These are phyloP conservation scores for Rhineura floridana DNA, from an alignment of 2,113 vertebrate species.

Conservation along the genomic window DNA sequence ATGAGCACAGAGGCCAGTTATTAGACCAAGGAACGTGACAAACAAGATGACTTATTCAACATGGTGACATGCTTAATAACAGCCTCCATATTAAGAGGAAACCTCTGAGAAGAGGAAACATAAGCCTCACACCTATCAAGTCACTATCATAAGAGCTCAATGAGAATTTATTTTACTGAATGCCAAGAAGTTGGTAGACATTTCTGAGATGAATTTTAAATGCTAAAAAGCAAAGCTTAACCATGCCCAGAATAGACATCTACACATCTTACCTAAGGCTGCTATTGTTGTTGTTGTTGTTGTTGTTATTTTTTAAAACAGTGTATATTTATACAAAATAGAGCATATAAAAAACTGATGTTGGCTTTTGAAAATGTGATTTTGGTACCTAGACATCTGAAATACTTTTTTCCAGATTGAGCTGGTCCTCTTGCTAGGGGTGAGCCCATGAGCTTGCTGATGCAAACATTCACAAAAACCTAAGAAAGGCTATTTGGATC, in stretches of 20 bases:
- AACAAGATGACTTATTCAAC: constrained; percentile 48
- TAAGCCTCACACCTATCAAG: background rate
- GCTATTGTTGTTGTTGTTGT: too few relatives aligned
- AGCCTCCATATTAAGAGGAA: constrained; percentile 43
- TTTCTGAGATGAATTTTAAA: background rate
- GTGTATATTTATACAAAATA: too few relatives aligned
- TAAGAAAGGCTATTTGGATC: too few relatives aligned
- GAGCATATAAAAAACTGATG: too few relatives aligned
- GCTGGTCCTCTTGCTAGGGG: too few relatives aligned
- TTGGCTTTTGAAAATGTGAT: too few relatives aligned
- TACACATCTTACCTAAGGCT: background rate
- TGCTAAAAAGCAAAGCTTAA: background rate
- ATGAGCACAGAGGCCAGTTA: constrained; percentile 13
- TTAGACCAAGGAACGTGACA: constrained; percentile 22
- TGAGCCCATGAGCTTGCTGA: too few relatives aligned
- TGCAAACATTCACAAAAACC: too few relatives aligned
- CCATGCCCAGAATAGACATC: background rate
- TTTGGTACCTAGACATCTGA: too few relatives aligned
- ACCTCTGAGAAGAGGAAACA: constrained; percentile 4
- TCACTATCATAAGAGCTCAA: background rate
- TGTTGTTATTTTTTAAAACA: too few relatives aligned
- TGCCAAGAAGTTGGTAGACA: background rate
- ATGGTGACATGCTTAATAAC: constrained; percentile 42
- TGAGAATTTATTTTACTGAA: background rate
- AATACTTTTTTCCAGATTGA: too few relatives aligned